Evolutionary conservation across 2,797 vertebrate genomes (phyloP).

Genomic region (Rhinogobio ventralis): DNA sequence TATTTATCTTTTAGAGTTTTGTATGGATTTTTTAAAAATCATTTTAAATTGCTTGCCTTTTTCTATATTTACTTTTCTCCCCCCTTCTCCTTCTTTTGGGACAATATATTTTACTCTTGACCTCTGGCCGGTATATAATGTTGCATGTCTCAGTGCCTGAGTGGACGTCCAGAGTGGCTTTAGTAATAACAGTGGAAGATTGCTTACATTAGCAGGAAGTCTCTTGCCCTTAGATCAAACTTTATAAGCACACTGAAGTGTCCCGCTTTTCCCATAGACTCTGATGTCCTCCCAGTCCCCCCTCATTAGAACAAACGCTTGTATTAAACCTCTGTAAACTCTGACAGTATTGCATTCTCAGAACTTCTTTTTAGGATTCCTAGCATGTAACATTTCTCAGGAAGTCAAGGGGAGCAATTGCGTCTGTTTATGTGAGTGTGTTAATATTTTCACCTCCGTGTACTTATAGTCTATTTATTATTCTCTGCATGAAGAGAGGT

Average conservation of each 20-base stretch:
- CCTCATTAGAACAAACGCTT: constrained; percentile 98
- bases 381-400: constrained; percentile 87
- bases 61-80: constrained; percentile 65
- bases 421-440: constrained; percentile 46
- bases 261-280: constrained; percentile 89
- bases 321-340: constrained; percentile 95
- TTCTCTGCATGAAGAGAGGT: constrained; percentile 55
- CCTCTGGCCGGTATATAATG: constrained; percentile 76
- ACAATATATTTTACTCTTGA: constrained; percentile 91
- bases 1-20: neutral
- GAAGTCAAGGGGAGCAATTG: constrained; percentile 75
- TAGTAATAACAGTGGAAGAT: constrained; percentile 81
- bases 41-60: too few relatives aligned
- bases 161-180: constrained; percentile 65
- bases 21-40: constrained; percentile 38
- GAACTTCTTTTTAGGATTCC: constrained; percentile 92
- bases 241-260: constrained; percentile 87
- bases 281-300: constrained; percentile 84
- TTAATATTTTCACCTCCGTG: constrained; percentile 48
- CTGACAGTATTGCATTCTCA: constrained; percentile 92
- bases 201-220: constrained; percentile 93
- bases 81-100: constrained; percentile 79
- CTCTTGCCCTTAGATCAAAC: constrained; percentile 90
- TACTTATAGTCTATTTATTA: constrained; percentile 52
- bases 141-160: constrained; percentile 78